Evolutionary conservation across 2,888 invertebrate genomes (phyloP), one percentile per base, ranked within the genome.

Genomic region (Tetragnatha montana): DNA sequence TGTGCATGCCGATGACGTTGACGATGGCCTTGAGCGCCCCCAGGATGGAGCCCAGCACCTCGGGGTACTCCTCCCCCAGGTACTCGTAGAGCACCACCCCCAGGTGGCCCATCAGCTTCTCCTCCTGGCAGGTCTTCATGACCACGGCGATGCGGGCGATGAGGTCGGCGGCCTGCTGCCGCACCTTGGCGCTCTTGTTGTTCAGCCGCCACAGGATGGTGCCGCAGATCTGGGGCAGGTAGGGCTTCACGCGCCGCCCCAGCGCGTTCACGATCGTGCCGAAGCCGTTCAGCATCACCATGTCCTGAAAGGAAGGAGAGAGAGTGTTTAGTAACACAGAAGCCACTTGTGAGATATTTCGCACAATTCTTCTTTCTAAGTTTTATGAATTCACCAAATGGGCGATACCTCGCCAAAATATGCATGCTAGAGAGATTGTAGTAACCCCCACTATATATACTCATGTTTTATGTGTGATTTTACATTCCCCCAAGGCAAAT

Each of bases 121-220:
- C 99, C 96, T 99, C 99, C 94, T 99, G 98, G 93, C 99, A 99
- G 0, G 98, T 98, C 94, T 99, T 99, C 99, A 99, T 99, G 51
- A 99, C 99, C 6, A 98, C 97, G 2, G 99, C 99, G 92, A 98
- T 99, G 84, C 99, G 95, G 0, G 99, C 98, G 93, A 99, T 99
- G 92, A 99, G 95, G 95, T 99, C 99, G 0, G 99, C 99, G 0
- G 99, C 99, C 94, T 99, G 99, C 93, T 99, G 99, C 86, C 99
- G 96, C 22, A 95, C 99, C 94, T 99, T 99, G 1, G 99, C 99
- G 0, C 99, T 98, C 94, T 99, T 99, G 94, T 99, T 99, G 94
- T 99, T 99, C 93, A 99, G 95, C 91, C 99, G 96, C 99, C 99
- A 99, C 81, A 99, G 95, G 93, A 99, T 99, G 1, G 99, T 99